phyloP scores from a whole-genome alignment of 2,888 invertebrate species.

The Oxystoma pomonae region DNA sequence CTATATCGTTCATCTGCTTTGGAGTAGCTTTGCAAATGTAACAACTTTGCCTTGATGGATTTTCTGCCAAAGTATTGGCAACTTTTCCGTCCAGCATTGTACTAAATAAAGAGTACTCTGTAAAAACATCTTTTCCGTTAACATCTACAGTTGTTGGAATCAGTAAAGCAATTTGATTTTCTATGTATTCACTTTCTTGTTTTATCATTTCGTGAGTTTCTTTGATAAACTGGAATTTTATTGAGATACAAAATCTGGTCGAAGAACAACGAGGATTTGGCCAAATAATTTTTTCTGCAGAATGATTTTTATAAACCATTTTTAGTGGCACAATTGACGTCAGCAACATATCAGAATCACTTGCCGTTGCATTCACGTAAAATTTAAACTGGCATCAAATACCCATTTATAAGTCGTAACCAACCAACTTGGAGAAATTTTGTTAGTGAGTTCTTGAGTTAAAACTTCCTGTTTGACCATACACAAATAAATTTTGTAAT shows the following conservation, averaged over 20 bases:
- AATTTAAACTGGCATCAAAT: neutral
- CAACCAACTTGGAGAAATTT: too few species aligned
- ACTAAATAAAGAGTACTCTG: neutral
- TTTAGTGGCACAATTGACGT: neutral
- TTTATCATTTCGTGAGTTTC: neutral
- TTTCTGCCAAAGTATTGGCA: neutral
- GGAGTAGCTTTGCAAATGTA: constrained; percentile 2
- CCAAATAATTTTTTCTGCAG: too few species aligned
- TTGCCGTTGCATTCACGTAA: neutral
- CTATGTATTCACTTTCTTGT: neutral
- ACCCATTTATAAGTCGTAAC: too few species aligned
- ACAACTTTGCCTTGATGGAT: neutral
- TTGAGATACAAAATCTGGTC: too few species aligned
- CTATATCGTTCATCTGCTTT: constrained; percentile 1
- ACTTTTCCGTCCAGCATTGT: constrained; percentile 3
- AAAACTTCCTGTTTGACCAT: neutral
- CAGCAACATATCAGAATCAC: constrained; percentile 2
- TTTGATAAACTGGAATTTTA: neutral
- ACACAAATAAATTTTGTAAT: neutral
- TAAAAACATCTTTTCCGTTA: neutral
- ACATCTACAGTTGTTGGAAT: neutral
- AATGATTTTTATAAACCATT: too few species aligned
- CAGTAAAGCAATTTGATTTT: neutral
- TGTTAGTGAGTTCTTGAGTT: neutral
- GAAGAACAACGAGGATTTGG: neutral